Evolutionary conservation across 2,113 vertebrate species (phyloP).

Genomic region (Microcebus lehilahytsara): DNA sequence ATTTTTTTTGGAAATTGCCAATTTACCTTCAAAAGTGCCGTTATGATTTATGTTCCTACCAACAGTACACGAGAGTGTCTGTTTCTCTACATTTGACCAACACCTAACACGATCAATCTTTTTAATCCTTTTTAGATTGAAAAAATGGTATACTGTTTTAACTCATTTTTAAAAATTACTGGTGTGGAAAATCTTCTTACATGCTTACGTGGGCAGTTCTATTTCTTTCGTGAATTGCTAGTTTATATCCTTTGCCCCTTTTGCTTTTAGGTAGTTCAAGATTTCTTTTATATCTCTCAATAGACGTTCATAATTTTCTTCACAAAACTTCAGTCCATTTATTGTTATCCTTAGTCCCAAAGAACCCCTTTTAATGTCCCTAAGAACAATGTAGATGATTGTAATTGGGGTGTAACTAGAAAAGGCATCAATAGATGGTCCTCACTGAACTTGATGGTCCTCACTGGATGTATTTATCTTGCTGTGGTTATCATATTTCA

Average conservation of each 20-base stretch:
- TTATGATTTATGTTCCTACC: not conserved
- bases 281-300: not conserved
- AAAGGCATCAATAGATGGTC: not conserved
- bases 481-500: not conserved
- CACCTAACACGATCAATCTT: not conserved
- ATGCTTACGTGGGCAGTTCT: not conserved
- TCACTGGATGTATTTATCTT: not conserved
- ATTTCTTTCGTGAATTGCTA: not conserved
- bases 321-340: not conserved
- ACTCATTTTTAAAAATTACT: not conserved
- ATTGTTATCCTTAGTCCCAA: not conserved
- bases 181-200: not conserved
- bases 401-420: not conserved
- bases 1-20: not conserved
- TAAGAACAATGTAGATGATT: not conserved
- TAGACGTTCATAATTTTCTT: slow-evolving; percentile 12
- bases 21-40: not conserved
- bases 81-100: not conserved
- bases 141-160: not conserved
- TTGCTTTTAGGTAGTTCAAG: slow-evolving; percentile 5
- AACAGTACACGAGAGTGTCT: not conserved
- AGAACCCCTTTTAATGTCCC: not conserved
- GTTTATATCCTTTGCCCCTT: not conserved
- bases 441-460: not conserved
- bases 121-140: not conserved